Percentiles rank a stretch among this genome's conserved stretches.
These are phyloP conservation scores for Xanthorhoe spadicearia DNA, from an alignment of 2,888 invertebrate species.

Conservation along the genomic window DNA sequence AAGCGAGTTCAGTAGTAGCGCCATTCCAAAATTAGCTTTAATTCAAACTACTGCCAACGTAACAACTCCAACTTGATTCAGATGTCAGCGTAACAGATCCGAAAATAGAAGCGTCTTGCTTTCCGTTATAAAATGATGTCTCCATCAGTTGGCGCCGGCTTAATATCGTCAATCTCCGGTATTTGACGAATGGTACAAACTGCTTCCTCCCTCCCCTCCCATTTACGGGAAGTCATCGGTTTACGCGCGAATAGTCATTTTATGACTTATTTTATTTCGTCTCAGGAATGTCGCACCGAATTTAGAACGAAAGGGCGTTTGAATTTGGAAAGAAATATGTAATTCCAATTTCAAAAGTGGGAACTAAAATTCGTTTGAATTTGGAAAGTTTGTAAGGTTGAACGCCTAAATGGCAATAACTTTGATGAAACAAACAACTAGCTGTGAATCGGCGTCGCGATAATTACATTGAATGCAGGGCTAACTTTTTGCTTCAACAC, in stretches of 20 bases:
- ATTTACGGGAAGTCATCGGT: slow-evolving; percentile 56
- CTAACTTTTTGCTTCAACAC: slow-evolving; percentile 33
- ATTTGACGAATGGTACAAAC: slow-evolving; percentile 52
- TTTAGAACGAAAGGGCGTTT: slow-evolving; percentile 28
- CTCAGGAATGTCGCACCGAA: slow-evolving; percentile 33
- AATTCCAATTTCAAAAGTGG: background rate
- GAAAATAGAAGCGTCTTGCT: slow-evolving; percentile 36
- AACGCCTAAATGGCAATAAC: slow-evolving; percentile 23
- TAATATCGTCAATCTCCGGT: slow-evolving; percentile 66
- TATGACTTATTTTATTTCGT: slow-evolving; percentile 48
- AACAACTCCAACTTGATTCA: slow-evolving; percentile 32
- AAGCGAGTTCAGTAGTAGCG: slow-evolving; percentile 2
- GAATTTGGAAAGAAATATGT: slow-evolving; percentile 22
- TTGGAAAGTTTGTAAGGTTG: slow-evolving; percentile 12
- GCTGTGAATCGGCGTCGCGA: slow-evolving; percentile 63
- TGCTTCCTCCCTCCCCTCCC: slow-evolving; percentile 45
- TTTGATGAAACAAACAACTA: slow-evolving; percentile 25
- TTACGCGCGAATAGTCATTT: slow-evolving; percentile 54
- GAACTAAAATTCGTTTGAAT: slow-evolving; percentile 17
- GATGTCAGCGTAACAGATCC: slow-evolving; percentile 34
- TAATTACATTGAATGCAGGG: slow-evolving; percentile 76
- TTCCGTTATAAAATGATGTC: slow-evolving; percentile 36
- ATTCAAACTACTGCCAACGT: slow-evolving; percentile 30
- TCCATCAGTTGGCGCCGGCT: slow-evolving; percentile 49
- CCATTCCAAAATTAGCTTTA: slow-evolving; percentile 20